Conservation (phyloP, 2,888 invertebrate species). For the Brenthis daphne region DNA sequence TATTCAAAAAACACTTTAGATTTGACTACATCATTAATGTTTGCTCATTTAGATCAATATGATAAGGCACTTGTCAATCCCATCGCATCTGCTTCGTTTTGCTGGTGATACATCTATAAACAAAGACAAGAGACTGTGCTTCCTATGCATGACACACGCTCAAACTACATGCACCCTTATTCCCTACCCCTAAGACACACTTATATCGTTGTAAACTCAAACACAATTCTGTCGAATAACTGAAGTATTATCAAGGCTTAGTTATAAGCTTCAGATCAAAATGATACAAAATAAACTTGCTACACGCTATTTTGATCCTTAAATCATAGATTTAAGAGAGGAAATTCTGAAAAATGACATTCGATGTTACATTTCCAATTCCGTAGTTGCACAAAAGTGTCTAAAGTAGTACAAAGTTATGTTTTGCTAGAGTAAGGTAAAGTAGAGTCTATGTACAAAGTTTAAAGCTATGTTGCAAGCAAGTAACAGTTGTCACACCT, state of each 20-base stretch:
- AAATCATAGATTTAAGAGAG: constrained; percentile 2
- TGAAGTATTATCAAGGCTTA: constrained; percentile 61
- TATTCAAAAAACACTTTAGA: no score
- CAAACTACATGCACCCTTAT: constrained; percentile 29
- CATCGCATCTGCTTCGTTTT: constrained; percentile 17
- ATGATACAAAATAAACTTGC: constrained; percentile 5
- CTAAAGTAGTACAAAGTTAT: constrained; percentile 56
- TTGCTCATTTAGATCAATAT: constrained; percentile 21
- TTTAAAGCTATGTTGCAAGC: constrained; percentile 50
- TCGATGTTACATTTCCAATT: constrained; percentile 28
- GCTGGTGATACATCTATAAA: constrained; percentile 44
- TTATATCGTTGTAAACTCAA: constrained; percentile 33
- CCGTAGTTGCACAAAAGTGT: constrained; percentile 46
- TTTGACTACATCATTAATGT: neutral
- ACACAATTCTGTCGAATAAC: constrained; percentile 58
- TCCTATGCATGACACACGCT: constrained; percentile 47
- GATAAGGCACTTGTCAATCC: constrained; percentile 29
- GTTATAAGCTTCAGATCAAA: constrained; percentile 46
- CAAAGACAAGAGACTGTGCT: constrained; percentile 54
- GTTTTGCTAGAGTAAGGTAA: constrained; percentile 52
- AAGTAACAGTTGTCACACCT: constrained; percentile 49
- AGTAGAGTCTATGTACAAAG: constrained; percentile 53
- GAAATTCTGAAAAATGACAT: constrained; percentile 5
- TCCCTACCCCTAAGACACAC: constrained; percentile 11
- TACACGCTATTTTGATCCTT: constrained; percentile 13